Conservation (phyloP, 2,113 vertebrate species). For the Cinclus mexicanus region DNA sequence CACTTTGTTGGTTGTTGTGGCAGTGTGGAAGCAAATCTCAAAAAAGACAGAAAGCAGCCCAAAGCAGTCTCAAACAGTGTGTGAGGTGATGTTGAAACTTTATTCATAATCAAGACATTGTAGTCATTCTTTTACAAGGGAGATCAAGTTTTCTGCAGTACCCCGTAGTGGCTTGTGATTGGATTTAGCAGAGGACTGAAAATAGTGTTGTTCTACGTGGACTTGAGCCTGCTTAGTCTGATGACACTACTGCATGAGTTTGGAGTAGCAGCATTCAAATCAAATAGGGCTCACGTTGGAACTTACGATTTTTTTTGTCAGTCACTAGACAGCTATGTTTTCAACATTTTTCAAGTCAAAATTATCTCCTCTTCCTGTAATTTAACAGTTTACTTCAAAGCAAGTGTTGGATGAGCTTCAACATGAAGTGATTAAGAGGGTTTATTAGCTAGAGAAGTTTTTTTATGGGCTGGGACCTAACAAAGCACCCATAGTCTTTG, state of each 20-base stretch:
- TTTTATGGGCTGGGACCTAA: not conserved
- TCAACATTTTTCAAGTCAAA: not conserved
- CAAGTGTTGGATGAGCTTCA: not conserved
- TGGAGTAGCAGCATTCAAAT: not conserved
- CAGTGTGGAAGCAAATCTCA: not conserved
- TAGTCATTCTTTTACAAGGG: not conserved
- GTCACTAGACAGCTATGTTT: not conserved
- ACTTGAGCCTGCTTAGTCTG: not conserved
- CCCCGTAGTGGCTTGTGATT: fast-evolving
- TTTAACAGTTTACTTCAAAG: not conserved
- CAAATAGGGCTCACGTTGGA: not conserved
- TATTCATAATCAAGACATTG: not conserved
- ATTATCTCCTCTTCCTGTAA: not conserved
- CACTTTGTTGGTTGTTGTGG: not conserved
- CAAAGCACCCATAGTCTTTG: not conserved
- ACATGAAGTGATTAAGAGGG: not conserved
- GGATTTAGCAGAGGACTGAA: not conserved
- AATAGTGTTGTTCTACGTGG: not conserved
- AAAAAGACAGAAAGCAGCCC: not conserved
- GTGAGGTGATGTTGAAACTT: not conserved
- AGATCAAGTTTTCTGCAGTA: not conserved
- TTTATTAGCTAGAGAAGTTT: not conserved
- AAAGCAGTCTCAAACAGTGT: not conserved
- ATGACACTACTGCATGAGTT: not conserved
- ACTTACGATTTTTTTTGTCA: not conserved